A percentile compares a stretch with the other conserved stretches of the same genome.
Evolutionary conservation across 2,797 vertebrate genomes (phyloP).

Genomic region (Champsocephalus esox): DNA sequence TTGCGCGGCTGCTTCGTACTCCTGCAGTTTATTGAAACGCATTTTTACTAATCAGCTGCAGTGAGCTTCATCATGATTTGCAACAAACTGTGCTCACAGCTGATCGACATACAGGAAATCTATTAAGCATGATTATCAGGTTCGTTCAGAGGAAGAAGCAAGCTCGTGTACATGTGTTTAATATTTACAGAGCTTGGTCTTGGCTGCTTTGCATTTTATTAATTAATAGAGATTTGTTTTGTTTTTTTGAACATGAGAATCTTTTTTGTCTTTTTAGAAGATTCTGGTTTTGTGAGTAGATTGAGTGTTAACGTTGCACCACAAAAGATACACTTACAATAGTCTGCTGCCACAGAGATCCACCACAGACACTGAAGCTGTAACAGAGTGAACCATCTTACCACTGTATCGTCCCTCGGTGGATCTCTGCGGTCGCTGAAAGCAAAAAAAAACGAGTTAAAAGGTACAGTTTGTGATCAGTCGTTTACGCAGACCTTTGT

Average conservation of each 20-base stretch:
- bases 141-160: conserved; percentile 69
- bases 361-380: conserved; percentile 30
- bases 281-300: conserved; percentile 65
- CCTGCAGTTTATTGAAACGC: conserved; percentile 56
- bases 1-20: conserved; percentile 48
- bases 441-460: conserved; percentile 23
- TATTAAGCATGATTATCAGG: conserved; percentile 67
- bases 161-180: conserved; percentile 73
- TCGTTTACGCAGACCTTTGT: conserved; percentile 63
- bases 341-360: conserved; percentile 43
- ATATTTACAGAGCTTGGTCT: conserved; percentile 76
- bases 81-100: conserved; percentile 46
- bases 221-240: conserved; percentile 59
- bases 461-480: conserved; percentile 62
- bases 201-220: conserved; percentile 76
- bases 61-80: conserved; percentile 57
- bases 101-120: conserved; percentile 49
- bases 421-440: conserved; percentile 41
- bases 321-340: conserved; percentile 56
- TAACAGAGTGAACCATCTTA: conserved; percentile 40
- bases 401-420: conserved; percentile 21
- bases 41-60: conserved; percentile 69
- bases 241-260: conserved; percentile 44
- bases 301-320: conserved; percentile 68
- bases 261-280: conserved; percentile 54